Conservation (phyloP, 2,113 vertebrate genomes). For the Hippocampus zosterae region DNA sequence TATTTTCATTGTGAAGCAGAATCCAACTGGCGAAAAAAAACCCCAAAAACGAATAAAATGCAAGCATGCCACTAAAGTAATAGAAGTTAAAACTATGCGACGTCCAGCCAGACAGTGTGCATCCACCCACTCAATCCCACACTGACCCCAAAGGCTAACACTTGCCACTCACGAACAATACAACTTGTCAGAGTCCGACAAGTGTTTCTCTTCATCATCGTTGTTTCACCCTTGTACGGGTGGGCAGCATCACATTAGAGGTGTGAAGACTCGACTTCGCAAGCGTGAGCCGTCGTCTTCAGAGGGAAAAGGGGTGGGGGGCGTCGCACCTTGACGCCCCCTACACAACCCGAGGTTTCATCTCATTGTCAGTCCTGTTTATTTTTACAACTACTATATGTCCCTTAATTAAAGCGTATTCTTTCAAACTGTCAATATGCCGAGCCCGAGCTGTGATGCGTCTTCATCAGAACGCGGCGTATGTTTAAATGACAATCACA, state of each 20-base stretch:
- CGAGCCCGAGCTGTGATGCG: constrained; percentile 10
- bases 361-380: constrained; percentile 55
- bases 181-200: constrained; percentile 36
- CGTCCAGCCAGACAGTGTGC: constrained; percentile 24
- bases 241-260: constrained; percentile 47
- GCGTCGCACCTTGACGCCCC: constrained; percentile 45
- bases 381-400: constrained; percentile 24
- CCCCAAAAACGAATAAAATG: background rate
- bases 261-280: constrained; percentile 54
- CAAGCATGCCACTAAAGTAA: constrained; percentile 40
- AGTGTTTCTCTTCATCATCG: constrained; percentile 33
- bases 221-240: constrained; percentile 27
- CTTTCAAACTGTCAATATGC: background rate
- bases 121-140: constrained; percentile 41
- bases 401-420: background rate
- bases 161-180: constrained; percentile 54
- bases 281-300: constrained; percentile 47
- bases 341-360: constrained; percentile 44
- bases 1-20: constrained; percentile 11
- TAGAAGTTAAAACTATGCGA: constrained; percentile 38
- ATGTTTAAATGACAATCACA: constrained; percentile 46
- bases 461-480: constrained; percentile 13
- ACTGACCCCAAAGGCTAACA: constrained; percentile 46
- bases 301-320: background rate
- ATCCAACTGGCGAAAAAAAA: constrained; percentile 19